A percentile compares a stretch with the other conserved stretches of the same genome.
Conservation (phyloP, 2,797 vertebrate genomes). For the Pangasius mekongensis region DNA sequence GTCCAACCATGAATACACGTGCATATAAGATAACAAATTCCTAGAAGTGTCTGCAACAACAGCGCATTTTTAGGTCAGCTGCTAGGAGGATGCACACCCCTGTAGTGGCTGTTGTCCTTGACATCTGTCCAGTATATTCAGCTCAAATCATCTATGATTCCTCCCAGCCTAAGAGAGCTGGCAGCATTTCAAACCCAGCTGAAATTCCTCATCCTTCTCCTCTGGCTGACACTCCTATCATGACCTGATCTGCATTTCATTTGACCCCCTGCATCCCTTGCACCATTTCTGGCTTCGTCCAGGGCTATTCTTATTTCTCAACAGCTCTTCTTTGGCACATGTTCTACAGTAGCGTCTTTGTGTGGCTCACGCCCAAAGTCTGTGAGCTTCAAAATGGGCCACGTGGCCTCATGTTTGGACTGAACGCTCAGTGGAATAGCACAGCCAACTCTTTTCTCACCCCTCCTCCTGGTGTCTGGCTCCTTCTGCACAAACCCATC, state of each 20-base stretch:
- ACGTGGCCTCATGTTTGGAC: slow-evolving; percentile 61
- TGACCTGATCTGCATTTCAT: slow-evolving; percentile 10
- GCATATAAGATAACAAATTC: not conserved
- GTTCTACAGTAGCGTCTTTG: slow-evolving; percentile 53
- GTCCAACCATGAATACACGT: not conserved
- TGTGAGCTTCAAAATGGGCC: slow-evolving; percentile 46
- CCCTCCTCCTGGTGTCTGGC: slow-evolving; percentile 67
- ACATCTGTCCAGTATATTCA: slow-evolving; percentile 51
- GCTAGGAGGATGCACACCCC: slow-evolving; percentile 10
- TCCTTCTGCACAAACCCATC: slow-evolving; percentile 41
- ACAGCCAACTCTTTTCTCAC: slow-evolving; percentile 66
- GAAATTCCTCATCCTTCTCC: slow-evolving; percentile 47
- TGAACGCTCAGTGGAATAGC: slow-evolving; percentile 60
- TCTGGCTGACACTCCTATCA: slow-evolving; percentile 43
- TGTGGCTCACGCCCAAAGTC: slow-evolving; percentile 52
- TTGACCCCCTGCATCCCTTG: slow-evolving; percentile 29
- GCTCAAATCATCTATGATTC: slow-evolving; percentile 41
- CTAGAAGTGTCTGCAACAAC: slow-evolving; percentile 11
- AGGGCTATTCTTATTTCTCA: slow-evolving; percentile 38
- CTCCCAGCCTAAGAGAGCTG: slow-evolving; percentile 33
- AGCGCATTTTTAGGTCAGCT: slow-evolving; percentile 17
- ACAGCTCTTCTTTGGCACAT: slow-evolving; percentile 31
- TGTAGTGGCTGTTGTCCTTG: slow-evolving; percentile 37
- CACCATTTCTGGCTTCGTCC: slow-evolving; percentile 10
- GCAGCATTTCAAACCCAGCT: slow-evolving; percentile 46